These are phyloP conservation scores for Blastobasis adustella DNA, from an alignment of 2,888 invertebrate species.

Conservation along the genomic window DNA sequence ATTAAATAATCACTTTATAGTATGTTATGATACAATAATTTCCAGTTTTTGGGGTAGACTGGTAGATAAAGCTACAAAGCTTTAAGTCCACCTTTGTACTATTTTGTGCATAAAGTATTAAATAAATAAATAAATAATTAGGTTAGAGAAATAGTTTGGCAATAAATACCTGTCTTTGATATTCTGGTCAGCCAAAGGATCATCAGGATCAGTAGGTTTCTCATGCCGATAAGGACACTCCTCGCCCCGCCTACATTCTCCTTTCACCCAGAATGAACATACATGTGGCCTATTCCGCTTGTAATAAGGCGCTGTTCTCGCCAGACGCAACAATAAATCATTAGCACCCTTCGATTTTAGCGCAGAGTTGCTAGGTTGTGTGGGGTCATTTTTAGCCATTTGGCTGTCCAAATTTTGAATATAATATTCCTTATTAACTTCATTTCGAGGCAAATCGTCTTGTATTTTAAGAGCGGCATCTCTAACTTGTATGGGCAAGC, in stretches of 20 bases:
- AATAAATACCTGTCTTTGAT: constrained; percentile 84
- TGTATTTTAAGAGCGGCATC: constrained; percentile 93
- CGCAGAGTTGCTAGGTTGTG: constrained; percentile 76
- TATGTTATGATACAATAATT: no score
- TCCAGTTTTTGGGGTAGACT: no score
- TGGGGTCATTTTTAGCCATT: constrained; percentile 65
- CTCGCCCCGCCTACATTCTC: constrained; percentile 95
- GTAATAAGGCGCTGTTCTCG: constrained; percentile 95
- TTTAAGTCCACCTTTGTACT: no score
- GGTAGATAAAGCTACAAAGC: no score
- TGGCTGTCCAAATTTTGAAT: constrained; percentile 93
- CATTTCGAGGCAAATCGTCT: constrained; percentile 93
- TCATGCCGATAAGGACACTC: constrained; percentile 98
- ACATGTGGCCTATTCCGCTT: constrained; percentile 96
- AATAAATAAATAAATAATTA: no score
- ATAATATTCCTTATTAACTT: constrained; percentile 96
- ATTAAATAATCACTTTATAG: no score
- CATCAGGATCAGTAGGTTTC: constrained; percentile 97
- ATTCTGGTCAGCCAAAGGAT: constrained; percentile 96
- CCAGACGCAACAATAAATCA: constrained; percentile 89
- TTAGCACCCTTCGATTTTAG: constrained; percentile 85
- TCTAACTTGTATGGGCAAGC: constrained; percentile 89
- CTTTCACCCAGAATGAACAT: constrained; percentile 99
- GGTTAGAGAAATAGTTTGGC: no score
- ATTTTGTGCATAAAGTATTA: no score